Percentiles rank a stretch among this genome's conserved stretches.
phyloP scores from a whole-genome alignment of 2,888 invertebrate genomes.

The Gasteruption jaculator region DNA sequence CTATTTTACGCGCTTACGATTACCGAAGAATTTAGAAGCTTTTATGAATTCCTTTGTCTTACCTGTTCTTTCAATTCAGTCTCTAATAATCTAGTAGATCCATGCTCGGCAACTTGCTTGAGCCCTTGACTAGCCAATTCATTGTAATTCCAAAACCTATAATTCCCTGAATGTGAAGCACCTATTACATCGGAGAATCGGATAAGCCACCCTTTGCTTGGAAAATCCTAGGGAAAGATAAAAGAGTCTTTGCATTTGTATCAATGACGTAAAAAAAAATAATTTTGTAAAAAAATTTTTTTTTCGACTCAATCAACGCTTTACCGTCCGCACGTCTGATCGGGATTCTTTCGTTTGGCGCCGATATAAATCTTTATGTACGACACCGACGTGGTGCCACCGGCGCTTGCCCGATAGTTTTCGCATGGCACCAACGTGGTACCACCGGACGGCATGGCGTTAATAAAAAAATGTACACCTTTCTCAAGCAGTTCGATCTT shows the following conservation, averaged over 20 bases:
- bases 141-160: constrained; percentile 89
- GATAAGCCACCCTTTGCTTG: constrained; percentile 82
- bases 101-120: constrained; percentile 84
- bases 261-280: background rate
- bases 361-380: too few species aligned
- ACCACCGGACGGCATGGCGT: too few species aligned
- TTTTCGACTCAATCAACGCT: constrained; percentile 2
- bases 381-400: too few species aligned
- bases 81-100: constrained; percentile 83
- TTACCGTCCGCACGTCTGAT: too few species aligned
- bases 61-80: constrained; percentile 83
- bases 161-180: constrained; percentile 85
- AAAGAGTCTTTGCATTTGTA: background rate
- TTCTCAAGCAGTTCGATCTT: constrained; percentile 15
- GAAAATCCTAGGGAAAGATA: constrained; percentile 68
- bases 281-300: background rate
- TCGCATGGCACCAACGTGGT: too few species aligned
- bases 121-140: constrained; percentile 85
- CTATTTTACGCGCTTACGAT: background rate
- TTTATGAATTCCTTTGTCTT: constrained; percentile 21
- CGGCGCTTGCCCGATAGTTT: too few species aligned
- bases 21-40: background rate
- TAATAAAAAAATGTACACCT: constrained; percentile 3
- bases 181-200: constrained; percentile 98
- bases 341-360: too few species aligned